Evolutionary conservation across 2,797 vertebrate species (phyloP).

Genomic region (Mus caroli): DNA sequence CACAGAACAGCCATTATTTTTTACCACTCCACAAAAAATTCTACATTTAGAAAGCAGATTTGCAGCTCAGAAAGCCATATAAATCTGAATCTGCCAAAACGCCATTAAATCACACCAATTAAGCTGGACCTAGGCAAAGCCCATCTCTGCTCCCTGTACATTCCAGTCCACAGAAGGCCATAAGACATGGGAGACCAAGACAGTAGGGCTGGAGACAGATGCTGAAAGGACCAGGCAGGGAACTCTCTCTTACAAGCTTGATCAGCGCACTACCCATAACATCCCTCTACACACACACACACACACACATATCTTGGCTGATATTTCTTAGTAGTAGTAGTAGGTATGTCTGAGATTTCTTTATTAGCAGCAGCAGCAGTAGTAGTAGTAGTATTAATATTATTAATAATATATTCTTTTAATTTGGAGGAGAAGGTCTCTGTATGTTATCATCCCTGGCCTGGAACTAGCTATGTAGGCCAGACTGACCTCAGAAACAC

Average conservation of each 20-base stretch:
- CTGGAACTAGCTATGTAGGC: not conserved
- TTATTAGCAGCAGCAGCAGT: too few species aligned
- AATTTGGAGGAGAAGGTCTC: not conserved
- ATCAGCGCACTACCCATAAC: not conserved
- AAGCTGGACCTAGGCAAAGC: constrained; percentile 74
- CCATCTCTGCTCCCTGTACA: constrained; percentile 64
- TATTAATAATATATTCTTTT: not conserved
- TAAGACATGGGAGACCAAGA: not conserved
- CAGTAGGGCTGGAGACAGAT: not conserved
- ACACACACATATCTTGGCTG: not conserved
- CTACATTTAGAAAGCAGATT: constrained; percentile 86
- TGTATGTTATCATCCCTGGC: not conserved
- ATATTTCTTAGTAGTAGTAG: too few species aligned
- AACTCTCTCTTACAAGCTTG: not conserved
- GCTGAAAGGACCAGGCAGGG: not conserved
- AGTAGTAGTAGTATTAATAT: not conserved
- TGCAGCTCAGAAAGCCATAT: constrained; percentile 80
- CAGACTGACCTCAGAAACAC: not conserved
- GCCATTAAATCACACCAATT: constrained; percentile 85
- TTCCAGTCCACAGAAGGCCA: constrained; percentile 61
- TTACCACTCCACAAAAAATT: constrained; percentile 85
- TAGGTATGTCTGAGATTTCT: too few species aligned
- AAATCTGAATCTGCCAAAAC: constrained; percentile 79
- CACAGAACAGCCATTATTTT: constrained; percentile 84
- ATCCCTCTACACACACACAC: not conserved